These are phyloP conservation scores for Lycaena phlaeas DNA, from an alignment of 2,888 invertebrate genomes.

Conservation along the genomic window DNA sequence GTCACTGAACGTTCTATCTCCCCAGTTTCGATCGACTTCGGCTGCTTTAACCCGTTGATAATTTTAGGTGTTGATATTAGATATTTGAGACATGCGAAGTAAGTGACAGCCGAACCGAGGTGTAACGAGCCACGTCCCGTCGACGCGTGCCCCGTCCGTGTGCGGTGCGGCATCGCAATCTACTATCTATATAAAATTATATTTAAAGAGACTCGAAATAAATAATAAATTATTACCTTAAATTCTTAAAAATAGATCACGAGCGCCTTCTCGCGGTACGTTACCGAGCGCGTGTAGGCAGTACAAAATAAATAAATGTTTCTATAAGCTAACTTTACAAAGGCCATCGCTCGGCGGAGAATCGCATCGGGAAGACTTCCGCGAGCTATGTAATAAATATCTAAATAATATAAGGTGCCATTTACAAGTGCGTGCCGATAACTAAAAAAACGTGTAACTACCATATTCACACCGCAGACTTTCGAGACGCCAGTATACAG, in stretches of 20 bases:
- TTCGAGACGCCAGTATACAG: conserved; percentile 70
- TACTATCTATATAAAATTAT: conserved; percentile 59
- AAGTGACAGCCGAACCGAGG: conserved; percentile 36
- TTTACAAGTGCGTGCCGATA: conserved; percentile 71
- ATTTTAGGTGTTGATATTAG: conserved; percentile 10
- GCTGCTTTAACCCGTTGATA: conserved; percentile 33
- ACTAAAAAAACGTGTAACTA: conserved; percentile 55
- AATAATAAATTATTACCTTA: conserved; percentile 74
- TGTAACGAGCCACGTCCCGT: conserved; percentile 53
- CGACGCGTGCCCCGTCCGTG: conserved; percentile 61
- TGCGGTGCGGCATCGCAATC: conserved; percentile 65
- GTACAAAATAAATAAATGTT: conserved; percentile 70
- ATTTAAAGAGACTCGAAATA: conserved; percentile 73
- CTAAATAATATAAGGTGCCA: conserved; percentile 69
- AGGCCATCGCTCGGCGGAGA: conserved; percentile 72
- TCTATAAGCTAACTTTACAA: conserved; percentile 72
- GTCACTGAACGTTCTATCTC: conserved; percentile 29
- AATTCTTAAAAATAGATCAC: conserved; percentile 73
- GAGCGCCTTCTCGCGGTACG: conserved; percentile 72
- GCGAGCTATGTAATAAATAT: conserved; percentile 71
- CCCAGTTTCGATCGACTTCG: conserved; percentile 33
- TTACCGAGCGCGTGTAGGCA: conserved; percentile 70
- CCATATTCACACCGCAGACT: conserved; percentile 70
- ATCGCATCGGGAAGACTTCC: conserved; percentile 69
- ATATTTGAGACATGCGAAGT: no score